phyloP scores from a whole-genome alignment of 2,797 vertebrate genomes.

The Pseudomugil gertrudae region DNA sequence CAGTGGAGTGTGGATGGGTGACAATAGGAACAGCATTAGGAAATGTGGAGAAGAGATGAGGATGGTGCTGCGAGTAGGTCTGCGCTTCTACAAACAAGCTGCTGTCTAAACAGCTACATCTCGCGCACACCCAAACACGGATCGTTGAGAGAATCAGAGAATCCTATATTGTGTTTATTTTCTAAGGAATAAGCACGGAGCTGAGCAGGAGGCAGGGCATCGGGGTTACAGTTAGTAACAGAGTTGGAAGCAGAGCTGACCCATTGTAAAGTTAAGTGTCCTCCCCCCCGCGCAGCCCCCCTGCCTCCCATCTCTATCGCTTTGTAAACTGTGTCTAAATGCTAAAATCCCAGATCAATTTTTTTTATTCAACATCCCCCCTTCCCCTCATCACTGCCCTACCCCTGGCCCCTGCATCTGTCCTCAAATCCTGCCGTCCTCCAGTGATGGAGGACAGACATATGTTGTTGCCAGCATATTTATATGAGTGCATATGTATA shows the following conservation, averaged over 20 bases:
- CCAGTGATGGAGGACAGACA: conserved; percentile 56
- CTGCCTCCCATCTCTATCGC: conserved; percentile 75
- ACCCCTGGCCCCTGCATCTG: conserved; percentile 68
- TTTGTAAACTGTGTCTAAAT: conserved; percentile 88
- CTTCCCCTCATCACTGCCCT: conserved; percentile 56
- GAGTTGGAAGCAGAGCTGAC: conserved; percentile 67
- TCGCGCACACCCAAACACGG: conserved; percentile 53
- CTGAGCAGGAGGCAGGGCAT: conserved; percentile 8
- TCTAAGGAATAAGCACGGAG: conserved; percentile 20
- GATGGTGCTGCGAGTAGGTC: conserved; percentile 69
- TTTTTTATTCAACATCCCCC: conserved; percentile 81
- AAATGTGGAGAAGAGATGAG: conserved; percentile 79
- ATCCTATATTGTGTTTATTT: conserved; percentile 33
- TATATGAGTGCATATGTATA: conserved; percentile 10
- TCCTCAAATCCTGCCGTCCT: conserved; percentile 75
- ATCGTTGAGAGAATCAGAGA: conserved; percentile 44
- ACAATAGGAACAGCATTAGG: conserved; percentile 80
- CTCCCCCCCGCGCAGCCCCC: conserved; percentile 56
- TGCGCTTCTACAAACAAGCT: conserved; percentile 73
- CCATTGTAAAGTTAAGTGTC: conserved; percentile 82
- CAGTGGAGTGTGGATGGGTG: conserved; percentile 77
- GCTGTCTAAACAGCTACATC: conserved; percentile 76
- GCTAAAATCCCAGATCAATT: conserved; percentile 87
- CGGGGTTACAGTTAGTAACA: conserved; percentile 62
- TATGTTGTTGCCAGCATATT: conserved; percentile 22